Evolutionary conservation across 2,888 invertebrate species (phyloP).

Genomic region (Suillia variegata): DNA sequence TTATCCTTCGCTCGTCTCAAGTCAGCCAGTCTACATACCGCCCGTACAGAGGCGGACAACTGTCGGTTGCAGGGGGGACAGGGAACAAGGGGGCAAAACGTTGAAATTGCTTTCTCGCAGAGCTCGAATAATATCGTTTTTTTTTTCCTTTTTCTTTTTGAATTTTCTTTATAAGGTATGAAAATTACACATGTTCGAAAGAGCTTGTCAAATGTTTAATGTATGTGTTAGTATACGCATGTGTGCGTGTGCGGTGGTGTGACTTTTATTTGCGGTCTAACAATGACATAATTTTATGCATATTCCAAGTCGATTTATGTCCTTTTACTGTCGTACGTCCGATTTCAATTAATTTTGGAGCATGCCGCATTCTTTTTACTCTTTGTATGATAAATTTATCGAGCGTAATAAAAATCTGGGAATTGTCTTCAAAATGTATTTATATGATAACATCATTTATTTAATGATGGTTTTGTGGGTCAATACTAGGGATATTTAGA

Average conservation of each 20-base stretch:
- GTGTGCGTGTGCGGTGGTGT: neutral
- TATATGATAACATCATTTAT: no score
- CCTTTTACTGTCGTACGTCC: neutral
- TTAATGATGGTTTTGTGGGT: no score
- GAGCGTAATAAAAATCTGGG: conserved; percentile 41
- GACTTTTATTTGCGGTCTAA: neutral
- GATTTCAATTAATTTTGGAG: conserved; percentile 9
- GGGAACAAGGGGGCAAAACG: no score
- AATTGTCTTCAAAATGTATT: no score
- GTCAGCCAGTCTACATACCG: neutral
- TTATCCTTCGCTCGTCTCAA: neutral
- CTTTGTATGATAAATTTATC: conserved; percentile 48
- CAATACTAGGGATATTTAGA: no score
- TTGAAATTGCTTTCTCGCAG: conserved; percentile 10
- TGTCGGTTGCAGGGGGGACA: no score
- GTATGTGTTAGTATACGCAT: neutral
- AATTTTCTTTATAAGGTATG: conserved; percentile 16
- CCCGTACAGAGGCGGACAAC: no score
- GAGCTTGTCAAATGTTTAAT: neutral
- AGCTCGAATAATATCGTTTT: no score
- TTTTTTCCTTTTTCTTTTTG: no score
- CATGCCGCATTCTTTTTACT: conserved; percentile 48
- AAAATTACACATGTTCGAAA: conserved; percentile 2
- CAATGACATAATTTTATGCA: conserved; percentile 1
- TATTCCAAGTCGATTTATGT: neutral